Evolutionary conservation across 2,888 invertebrate species (phyloP).

Genomic region (Argyresthia goedartella): DNA sequence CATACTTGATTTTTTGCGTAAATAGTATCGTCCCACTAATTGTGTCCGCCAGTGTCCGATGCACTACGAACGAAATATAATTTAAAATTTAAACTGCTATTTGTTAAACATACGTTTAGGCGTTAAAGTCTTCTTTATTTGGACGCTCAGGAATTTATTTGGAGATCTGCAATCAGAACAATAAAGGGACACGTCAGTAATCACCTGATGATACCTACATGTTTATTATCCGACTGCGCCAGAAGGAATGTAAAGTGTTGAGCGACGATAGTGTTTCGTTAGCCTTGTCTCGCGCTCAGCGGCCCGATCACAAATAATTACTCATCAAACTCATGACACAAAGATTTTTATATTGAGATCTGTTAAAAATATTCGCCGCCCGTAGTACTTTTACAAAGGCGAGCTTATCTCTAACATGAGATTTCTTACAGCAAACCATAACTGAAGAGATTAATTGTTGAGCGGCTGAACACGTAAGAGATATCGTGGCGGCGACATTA

Average conservation of each 20-base stretch:
- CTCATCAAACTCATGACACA: not conserved
- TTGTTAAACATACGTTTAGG: constrained; percentile 16
- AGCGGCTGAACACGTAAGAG: no score
- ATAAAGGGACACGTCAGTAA: not conserved
- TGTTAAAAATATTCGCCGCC: no score
- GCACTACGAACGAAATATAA: not conserved
- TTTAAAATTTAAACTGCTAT: not conserved
- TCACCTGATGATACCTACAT: not conserved
- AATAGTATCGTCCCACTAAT: not conserved
- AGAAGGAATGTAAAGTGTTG: no score
- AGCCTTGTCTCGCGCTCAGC: not conserved
- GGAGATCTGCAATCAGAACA: constrained; percentile 34
- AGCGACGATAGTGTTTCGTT: not conserved
- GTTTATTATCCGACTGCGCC: not conserved
- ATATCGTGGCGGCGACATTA: no score
- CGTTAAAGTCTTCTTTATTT: constrained; percentile 41
- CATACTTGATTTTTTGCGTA: not conserved
- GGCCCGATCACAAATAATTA: not conserved
- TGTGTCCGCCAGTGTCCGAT: no score
- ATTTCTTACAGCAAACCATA: no score
- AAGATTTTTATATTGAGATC: no score
- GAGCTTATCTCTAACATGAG: no score
- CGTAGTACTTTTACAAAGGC: no score
- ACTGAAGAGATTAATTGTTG: no score
- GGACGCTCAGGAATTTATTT: constrained; percentile 30